These are phyloP conservation scores for Cryptocephalus moraei DNA, from an alignment of 2,888 invertebrate species.

Conservation along the genomic window DNA sequence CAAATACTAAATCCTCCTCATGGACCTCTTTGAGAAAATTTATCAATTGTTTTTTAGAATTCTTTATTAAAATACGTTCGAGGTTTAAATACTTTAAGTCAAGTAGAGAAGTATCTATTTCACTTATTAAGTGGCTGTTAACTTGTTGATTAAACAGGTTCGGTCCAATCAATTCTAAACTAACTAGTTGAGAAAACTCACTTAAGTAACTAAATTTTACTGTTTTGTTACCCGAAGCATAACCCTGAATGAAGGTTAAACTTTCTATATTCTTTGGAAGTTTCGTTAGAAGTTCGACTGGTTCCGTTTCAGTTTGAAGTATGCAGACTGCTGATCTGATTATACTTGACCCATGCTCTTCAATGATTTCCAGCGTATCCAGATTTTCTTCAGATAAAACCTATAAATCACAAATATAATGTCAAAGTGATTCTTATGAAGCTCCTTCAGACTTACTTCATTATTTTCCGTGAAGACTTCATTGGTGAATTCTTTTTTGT, in stretches of 20 bases:
- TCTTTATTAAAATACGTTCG: constrained; percentile 36
- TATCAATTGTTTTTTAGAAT: constrained; percentile 31
- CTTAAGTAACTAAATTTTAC: constrained; percentile 39
- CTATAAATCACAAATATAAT: constrained; percentile 20
- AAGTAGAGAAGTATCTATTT: constrained; percentile 40
- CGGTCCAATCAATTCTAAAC: constrained; percentile 51
- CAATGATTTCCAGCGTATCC: constrained; percentile 27
- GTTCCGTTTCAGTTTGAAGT: constrained; percentile 39
- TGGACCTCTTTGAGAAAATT: constrained; percentile 36
- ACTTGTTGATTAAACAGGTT: constrained; percentile 27
- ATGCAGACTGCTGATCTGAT: constrained; percentile 46
- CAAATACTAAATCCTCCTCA: constrained; percentile 31
- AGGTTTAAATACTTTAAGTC: constrained; percentile 44
- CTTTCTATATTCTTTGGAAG: constrained; percentile 44
- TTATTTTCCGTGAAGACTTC: constrained; percentile 29
- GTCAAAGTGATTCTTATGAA: background rate
- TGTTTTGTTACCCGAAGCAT: constrained; percentile 39
- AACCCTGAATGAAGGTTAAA: constrained; percentile 47
- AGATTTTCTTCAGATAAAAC: constrained; percentile 37
- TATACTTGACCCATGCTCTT: constrained; percentile 32
- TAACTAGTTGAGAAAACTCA: constrained; percentile 42
- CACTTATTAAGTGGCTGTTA: constrained; percentile 34
- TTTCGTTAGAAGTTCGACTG: constrained; percentile 33
- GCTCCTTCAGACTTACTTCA: constrained; percentile 26
- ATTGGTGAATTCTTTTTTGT: constrained; percentile 23